phyloP scores from a whole-genome alignment of 2,888 invertebrate genomes.

The Limnephilus rhombicus region DNA sequence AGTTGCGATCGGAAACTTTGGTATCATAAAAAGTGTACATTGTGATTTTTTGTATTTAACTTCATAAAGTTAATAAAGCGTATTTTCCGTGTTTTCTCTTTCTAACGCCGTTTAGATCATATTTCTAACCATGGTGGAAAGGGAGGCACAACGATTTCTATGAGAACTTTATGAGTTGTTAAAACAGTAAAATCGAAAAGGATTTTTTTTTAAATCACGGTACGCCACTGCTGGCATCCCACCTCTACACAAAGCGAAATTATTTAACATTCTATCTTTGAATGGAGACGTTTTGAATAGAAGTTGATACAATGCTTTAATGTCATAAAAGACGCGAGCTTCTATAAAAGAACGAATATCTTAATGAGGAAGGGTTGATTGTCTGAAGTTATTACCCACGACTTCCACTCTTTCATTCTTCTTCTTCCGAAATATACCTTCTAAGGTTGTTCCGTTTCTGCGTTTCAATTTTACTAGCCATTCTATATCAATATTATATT shows the following conservation, averaged over 20 bases:
- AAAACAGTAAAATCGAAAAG: neutral
- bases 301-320: constrained; percentile 47
- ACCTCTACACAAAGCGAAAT: constrained; percentile 44
- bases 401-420: constrained; percentile 29
- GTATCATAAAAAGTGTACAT: too few relatives aligned
- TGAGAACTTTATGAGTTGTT: too few relatives aligned
- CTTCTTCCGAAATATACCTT: neutral
- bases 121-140: too few relatives aligned
- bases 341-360: constrained; percentile 56
- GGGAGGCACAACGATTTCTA: too few relatives aligned
- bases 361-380: constrained; percentile 56
- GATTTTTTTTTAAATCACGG: neutral
- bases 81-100: too few relatives aligned
- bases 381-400: constrained; percentile 51
- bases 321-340: constrained; percentile 49
- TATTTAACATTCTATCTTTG: constrained; percentile 57
- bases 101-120: too few relatives aligned
- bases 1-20: too few relatives aligned
- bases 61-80: too few relatives aligned
- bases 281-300: constrained; percentile 57
- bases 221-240: neutral
- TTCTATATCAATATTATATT: neutral
- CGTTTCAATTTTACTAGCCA: neutral
- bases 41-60: too few relatives aligned
- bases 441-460: neutral